Percentiles rank a stretch among this genome's conserved stretches.
phyloP scores from a whole-genome alignment of 2,888 invertebrate species.

The Macrophya annulata region DNA sequence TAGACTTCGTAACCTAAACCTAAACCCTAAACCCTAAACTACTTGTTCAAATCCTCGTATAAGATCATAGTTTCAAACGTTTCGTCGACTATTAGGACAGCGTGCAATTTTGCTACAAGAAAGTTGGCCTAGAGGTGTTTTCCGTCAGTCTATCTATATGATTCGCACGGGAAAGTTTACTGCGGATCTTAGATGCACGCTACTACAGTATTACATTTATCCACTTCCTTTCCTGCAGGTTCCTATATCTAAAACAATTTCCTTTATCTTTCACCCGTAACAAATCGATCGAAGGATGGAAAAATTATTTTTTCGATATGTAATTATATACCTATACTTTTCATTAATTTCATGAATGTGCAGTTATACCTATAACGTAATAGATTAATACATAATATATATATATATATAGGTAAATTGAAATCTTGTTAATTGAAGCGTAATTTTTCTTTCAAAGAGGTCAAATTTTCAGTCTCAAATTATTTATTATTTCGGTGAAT shows the following conservation, averaged over 20 bases:
- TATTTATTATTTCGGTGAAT: background rate
- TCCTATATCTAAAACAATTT: background rate
- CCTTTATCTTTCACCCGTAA: background rate
- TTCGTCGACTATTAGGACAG: conserved; percentile 33
- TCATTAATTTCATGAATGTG: no score
- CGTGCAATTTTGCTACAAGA: conserved; percentile 40
- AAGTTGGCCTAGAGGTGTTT: conserved; percentile 49
- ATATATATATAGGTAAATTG: no score
- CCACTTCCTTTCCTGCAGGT: conserved; percentile 12
- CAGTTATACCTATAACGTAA: no score
- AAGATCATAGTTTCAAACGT: background rate
- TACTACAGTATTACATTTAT: conserved; percentile 39
- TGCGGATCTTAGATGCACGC: conserved; percentile 41
- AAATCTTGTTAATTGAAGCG: no score
- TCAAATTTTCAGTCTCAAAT: background rate
- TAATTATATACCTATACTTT: no score
- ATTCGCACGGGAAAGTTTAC: conserved; percentile 48
- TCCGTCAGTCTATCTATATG: background rate
- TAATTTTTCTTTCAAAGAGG: no score
- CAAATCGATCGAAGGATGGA: background rate
- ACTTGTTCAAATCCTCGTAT: background rate
- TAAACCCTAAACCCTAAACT: background rate
- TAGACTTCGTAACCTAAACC: background rate
- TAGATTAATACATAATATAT: no score
- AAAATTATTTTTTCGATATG: background rate